Evolutionary conservation across 2,113 vertebrate species (phyloP).

Genomic region (Oreochromis tanganicae): DNA sequence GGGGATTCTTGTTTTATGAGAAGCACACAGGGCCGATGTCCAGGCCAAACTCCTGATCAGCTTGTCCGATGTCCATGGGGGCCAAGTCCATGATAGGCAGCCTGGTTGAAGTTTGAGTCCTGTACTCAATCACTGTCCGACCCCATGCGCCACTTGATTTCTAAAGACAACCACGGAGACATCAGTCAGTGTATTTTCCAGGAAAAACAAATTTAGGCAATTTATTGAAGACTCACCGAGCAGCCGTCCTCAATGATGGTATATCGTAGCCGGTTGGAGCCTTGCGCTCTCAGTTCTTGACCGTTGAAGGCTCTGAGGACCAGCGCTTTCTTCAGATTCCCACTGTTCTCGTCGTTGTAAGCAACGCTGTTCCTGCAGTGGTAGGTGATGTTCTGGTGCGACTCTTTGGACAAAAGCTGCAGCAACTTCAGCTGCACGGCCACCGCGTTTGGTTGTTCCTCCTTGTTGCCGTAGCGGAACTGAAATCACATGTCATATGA

Average conservation of each 20-base stretch:
- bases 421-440: slow-evolving; percentile 91
- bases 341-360: slow-evolving; percentile 79
- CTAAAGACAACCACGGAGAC: slow-evolving; percentile 45
- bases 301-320: slow-evolving; percentile 87
- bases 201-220: fast-evolving
- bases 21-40: slow-evolving; percentile 96
- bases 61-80: slow-evolving; percentile 84
- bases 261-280: slow-evolving; percentile 84
- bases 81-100: slow-evolving; percentile 89
- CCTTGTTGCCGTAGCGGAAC: slow-evolving; percentile 85
- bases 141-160: slow-evolving; percentile 77
- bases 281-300: slow-evolving; percentile 87
- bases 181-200: background rate
- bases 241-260: slow-evolving; percentile 85
- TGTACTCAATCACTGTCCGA: slow-evolving; percentile 88
- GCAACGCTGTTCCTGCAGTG: slow-evolving; percentile 91
- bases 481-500: slow-evolving; percentile 34
- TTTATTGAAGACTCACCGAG: slow-evolving; percentile 70
- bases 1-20: slow-evolving; percentile 72
- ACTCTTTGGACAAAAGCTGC: slow-evolving; percentile 90
- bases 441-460: slow-evolving; percentile 77
- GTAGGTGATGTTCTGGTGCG: slow-evolving; percentile 90
- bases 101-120: slow-evolving; percentile 86
- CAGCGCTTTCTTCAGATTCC: slow-evolving; percentile 86
- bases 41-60: slow-evolving; percentile 90